Base-by-base conservation (phyloP, 2,113 vertebrate genomes). In the Coracopsis vasa region DNA sequence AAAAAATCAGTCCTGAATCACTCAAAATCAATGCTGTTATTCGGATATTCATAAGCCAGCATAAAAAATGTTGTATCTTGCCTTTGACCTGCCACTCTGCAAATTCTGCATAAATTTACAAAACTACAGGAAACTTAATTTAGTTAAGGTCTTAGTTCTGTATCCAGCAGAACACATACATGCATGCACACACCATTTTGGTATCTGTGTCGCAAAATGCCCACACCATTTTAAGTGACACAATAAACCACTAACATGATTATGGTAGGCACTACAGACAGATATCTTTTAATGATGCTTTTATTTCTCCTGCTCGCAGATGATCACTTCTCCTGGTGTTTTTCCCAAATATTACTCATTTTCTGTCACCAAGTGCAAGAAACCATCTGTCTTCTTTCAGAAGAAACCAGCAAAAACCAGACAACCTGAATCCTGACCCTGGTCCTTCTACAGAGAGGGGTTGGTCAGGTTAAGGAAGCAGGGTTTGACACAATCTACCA, bases 161-260 rank as follows among this genome's bases (percentile, higher is more conserved):
- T 45, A 23, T 62, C 20, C 73, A 42, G 29, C 56, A 81, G 54
- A 79, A 54, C 28, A 62, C 1, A 0, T 13, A 48, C 13, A 69
- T 29, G 9, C 37, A 82, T 0, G 7, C 44, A 48, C 62, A 20
- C 0, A 13, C 6, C 12, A 23, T 35, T 50, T 35, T 2, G 0
- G 16, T 19, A 13, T 7, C 47, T 33, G 13, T 4, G 0, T 28
- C 41, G 29, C 48, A 70, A 83, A 88, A 74, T 7, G 65, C 42
- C 23, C 48, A 8, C 47, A 1, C 33, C n/a, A 12, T 50, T 93
- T 66, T 35, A 37, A 74, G 42, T 8, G 50, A 51, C n/a, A 62
- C 15, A 31, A 80, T 48, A 56, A 44, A n/a, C 28, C 28, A 48
- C 67, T 23, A 5, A 15, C 23, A 4, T 9, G 5, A 21, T 27